phyloP scores from a whole-genome alignment of 2,797 vertebrate species.

The Cirrhinus mrigala region DNA sequence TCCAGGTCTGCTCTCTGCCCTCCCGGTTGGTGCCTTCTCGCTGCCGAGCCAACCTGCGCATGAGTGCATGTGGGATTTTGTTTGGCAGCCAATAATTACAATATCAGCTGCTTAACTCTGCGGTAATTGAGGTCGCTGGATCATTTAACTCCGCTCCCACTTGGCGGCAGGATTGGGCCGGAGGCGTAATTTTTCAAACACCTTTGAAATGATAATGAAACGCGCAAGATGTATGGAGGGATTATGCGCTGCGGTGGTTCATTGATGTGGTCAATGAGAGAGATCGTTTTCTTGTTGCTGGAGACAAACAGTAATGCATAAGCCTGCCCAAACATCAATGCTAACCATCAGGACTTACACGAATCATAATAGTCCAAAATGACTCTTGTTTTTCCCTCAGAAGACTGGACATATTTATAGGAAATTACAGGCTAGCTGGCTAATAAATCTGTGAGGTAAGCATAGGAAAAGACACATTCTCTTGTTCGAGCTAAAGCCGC shows the following conservation, averaged over 20 bases:
- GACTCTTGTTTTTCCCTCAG: conserved; percentile 39
- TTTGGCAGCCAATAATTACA: conserved; percentile 57
- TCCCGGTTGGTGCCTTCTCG: conserved; percentile 43
- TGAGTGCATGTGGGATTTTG: conserved; percentile 50
- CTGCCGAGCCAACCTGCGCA: conserved; percentile 37
- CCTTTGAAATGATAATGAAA: conserved; percentile 58
- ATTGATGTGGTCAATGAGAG: conserved; percentile 47
- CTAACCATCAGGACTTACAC: conserved; percentile 56
- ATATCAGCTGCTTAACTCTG: conserved; percentile 54
- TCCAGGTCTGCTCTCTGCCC: conserved; percentile 51
- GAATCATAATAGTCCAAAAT: conserved; percentile 57
- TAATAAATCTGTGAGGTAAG: conserved; percentile 60
- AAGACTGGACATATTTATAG: conserved; percentile 60
- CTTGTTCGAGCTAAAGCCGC: conserved; percentile 55
- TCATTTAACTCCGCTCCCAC: conserved; percentile 55
- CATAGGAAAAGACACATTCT: conserved; percentile 70
- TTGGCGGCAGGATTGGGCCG: conserved; percentile 21
- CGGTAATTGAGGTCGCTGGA: conserved; percentile 57
- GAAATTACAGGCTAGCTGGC: conserved; percentile 55
- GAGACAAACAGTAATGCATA: conserved; percentile 52
- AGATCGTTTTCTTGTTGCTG: conserved; percentile 50
- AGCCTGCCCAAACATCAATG: conserved; percentile 57
- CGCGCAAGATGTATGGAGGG: conserved; percentile 41
- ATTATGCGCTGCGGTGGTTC: conserved; percentile 31
- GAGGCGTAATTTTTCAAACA: conserved; percentile 43